Evolutionary conservation across 2,113 vertebrate species (phyloP).

Genomic region (Pituophis catenifer): DNA sequence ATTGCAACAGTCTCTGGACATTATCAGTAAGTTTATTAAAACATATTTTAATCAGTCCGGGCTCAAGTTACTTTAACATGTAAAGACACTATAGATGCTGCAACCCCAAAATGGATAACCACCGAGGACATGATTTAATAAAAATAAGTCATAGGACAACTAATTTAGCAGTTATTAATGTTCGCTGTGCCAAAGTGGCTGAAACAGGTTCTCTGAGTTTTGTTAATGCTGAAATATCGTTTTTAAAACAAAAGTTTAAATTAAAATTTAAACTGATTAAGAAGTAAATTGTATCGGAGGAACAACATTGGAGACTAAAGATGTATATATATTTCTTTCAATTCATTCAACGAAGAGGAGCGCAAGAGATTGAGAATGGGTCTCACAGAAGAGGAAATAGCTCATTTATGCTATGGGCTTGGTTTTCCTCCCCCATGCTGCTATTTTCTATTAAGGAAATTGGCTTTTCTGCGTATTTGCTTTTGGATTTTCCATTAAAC

Average conservation of each 20-base stretch:
- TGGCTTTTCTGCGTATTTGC: neutral
- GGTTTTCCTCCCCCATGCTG: neutral
- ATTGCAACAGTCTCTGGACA: neutral
- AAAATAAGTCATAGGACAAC: neutral
- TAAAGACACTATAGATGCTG: neutral
- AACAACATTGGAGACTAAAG: neutral
- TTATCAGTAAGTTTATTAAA: neutral
- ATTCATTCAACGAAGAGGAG: neutral
- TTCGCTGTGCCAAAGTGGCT: neutral
- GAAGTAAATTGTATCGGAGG: neutral
- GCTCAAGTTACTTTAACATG: neutral
- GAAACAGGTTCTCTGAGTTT: neutral
- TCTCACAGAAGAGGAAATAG: neutral
- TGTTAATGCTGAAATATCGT: slow-evolving; percentile 13
- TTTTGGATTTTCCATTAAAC: neutral
- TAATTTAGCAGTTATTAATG: neutral
- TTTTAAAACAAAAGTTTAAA: neutral
- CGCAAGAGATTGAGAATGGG: neutral
- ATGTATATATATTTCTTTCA: neutral
- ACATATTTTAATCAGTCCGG: neutral
- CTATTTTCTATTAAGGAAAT: neutral
- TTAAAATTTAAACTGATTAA: neutral
- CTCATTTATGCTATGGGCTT: neutral
- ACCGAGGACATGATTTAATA: neutral
- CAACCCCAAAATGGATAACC: neutral